Conservation (phyloP, 1,140 invertebrate genomes). For the Bombus confusus region DNA sequence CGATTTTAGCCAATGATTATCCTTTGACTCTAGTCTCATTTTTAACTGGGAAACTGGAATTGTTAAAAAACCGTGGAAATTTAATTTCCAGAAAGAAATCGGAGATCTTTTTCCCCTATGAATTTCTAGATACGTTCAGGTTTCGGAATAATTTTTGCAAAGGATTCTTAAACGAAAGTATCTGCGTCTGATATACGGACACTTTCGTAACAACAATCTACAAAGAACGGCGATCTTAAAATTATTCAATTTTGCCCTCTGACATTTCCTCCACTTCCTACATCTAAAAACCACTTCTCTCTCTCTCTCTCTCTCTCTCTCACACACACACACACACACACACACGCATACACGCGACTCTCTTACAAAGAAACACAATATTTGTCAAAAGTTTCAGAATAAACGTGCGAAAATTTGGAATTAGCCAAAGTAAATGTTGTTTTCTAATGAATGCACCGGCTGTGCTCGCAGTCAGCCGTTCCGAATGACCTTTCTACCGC, state of each 20-base stretch:
- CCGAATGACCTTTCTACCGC: conserved; percentile 59
- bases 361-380: neutral
- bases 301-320: neutral
- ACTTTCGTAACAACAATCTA: neutral
- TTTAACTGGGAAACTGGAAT: neutral
- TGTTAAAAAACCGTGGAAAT: neutral
- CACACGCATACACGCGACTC: neutral
- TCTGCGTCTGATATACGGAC: neutral
- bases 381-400: neutral
- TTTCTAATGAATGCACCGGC: conserved; percentile 5
- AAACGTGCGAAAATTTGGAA: neutral
- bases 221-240: neutral
- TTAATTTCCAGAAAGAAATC: no score
- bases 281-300: neutral
- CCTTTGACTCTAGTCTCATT: neutral
- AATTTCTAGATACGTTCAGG: no score
- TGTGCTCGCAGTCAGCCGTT: conserved; percentile 15
- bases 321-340: no score
- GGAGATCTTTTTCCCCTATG: no score
- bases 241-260: neutral
- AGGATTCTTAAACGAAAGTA: neutral
- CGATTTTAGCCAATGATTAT: neutral
- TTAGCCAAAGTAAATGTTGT: conserved; percentile 27
- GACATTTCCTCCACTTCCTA: neutral
- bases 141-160: neutral